Evolutionary conservation across 2,888 invertebrate genomes (phyloP), one percentile per base, ranked within the genome.

Genomic region (Chymomyza fuscimana): DNA sequence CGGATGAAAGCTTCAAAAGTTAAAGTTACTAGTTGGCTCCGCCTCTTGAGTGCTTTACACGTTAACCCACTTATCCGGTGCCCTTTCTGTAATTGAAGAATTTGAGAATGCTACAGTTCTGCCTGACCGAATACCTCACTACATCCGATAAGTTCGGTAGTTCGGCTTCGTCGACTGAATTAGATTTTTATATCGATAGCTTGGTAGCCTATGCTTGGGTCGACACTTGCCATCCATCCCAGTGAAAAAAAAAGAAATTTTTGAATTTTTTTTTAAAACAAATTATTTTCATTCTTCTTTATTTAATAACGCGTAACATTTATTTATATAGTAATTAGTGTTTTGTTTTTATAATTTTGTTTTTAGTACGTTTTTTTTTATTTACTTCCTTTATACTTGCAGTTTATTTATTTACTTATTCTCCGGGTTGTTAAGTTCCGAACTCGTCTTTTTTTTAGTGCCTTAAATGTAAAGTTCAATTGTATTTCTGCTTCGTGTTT

Each of bases 231-330:
- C 52, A 60, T 66, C 61, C 54, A 15, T 29, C 46, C 59, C 52
- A 52, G 10, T 40, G 2, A 5, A 36, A 61, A 15, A 15, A 19
- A 50, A 60, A 64, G 6, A 63, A 15, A 46, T 16, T 36, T 46
- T 46, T 32, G n/a, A 0, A 12, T 40, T 77, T 86, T 79, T 89
- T 89, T 90, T 91, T 91, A 90, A 91, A 91, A 91, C 91, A 91
- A 91, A 90, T 91, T 89, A 87, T 89, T 90, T 90, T 90, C 89
- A 90, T 91, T 89, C 87, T 93, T 90, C 90, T 90, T 88, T 89
- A 94, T 94, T 94, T 94, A 94, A 94, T 94, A 94, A 94, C 94
- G 94, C 94, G 94, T 94, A 94, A 94, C 94, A 94, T 94, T 91
- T 91, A 91, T 89, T 91, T 90, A 90, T 91, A 91, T 90, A 89